Evolutionary conservation across 2,113 vertebrate species (phyloP).

Genomic region (Myxocyprinus asiaticus): DNA sequence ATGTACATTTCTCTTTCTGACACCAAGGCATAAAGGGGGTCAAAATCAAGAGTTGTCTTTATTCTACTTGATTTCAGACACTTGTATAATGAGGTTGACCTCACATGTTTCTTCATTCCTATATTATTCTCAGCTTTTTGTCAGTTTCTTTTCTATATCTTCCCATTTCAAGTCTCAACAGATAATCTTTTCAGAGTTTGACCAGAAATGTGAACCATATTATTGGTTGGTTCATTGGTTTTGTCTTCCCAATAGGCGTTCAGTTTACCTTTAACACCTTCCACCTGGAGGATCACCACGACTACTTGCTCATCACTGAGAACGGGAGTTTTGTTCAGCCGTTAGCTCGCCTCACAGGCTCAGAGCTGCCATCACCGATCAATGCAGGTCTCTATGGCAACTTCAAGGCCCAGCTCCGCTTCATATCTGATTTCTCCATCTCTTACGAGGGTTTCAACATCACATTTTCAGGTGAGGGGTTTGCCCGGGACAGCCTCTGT

Average conservation of each 20-base stretch:
- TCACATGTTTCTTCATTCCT: neutral
- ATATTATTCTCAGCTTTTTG: neutral
- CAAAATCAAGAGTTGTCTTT: constrained; percentile 32
- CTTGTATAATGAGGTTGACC: constrained; percentile 20
- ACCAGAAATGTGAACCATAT: constrained; percentile 34
- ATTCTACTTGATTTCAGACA: neutral
- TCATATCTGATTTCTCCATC: constrained; percentile 99
- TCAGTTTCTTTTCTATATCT: neutral
- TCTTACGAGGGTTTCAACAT: constrained; percentile 99
- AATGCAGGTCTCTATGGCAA: constrained; percentile 98
- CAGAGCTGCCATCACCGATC: constrained; percentile 90
- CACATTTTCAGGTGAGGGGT: constrained; percentile 91
- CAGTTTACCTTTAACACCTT: constrained; percentile 96
- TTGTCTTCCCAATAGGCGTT: constrained; percentile 80
- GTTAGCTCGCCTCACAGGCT: constrained; percentile 92
- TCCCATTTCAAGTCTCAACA: neutral
- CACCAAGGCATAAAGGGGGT: constrained; percentile 23
- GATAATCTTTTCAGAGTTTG: constrained; percentile 1
- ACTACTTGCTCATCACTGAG: constrained; percentile 96
- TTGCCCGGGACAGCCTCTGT: neutral
- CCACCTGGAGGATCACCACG: constrained; percentile 96
- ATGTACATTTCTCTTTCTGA: constrained; percentile 50
- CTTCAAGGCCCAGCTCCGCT: constrained; percentile 95
- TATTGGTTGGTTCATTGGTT: constrained; percentile 46
- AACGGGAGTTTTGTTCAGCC: constrained; percentile 95